phyloP scores from a whole-genome alignment of 2,888 invertebrate genomes.

The Autographa gamma region DNA sequence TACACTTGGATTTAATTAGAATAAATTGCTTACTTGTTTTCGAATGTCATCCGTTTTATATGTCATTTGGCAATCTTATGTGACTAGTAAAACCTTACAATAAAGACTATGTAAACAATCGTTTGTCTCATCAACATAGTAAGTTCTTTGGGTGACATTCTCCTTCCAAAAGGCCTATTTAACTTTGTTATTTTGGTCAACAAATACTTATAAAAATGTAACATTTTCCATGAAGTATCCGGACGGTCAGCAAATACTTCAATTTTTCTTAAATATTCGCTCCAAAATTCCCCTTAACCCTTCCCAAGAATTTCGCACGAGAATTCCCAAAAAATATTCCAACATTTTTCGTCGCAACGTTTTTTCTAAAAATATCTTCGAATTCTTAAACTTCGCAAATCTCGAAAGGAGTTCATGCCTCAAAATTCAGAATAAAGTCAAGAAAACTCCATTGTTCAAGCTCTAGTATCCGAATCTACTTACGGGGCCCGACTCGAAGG shows the following conservation, averaged over 20 bases:
- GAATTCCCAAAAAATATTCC: constrained; percentile 25
- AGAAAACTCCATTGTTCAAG: constrained; percentile 68
- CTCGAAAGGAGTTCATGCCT: constrained; percentile 53
- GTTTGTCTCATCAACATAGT: no score
- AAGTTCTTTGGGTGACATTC: neutral
- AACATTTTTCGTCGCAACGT: constrained; percentile 27
- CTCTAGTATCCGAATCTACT: constrained; percentile 69
- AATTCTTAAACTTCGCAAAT: constrained; percentile 53
- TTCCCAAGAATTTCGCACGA: constrained; percentile 21
- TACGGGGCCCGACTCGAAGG: constrained; percentile 63
- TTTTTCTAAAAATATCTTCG: constrained; percentile 40
- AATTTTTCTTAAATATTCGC: neutral
- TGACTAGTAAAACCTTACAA: no score
- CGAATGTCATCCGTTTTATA: no score
- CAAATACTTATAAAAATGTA: neutral
- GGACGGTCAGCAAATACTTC: neutral
- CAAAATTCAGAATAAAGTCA: constrained; percentile 65
- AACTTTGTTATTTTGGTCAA: neutral
- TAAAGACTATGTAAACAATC: no score
- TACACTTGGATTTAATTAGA: no score
- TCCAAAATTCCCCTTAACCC: constrained; percentile 8
- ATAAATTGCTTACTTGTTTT: no score
- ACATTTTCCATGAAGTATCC: neutral
- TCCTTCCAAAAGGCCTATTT: neutral
- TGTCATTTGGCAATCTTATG: no score